phyloP scores from a whole-genome alignment of 2,113 vertebrate species.

The Pagrus major region DNA sequence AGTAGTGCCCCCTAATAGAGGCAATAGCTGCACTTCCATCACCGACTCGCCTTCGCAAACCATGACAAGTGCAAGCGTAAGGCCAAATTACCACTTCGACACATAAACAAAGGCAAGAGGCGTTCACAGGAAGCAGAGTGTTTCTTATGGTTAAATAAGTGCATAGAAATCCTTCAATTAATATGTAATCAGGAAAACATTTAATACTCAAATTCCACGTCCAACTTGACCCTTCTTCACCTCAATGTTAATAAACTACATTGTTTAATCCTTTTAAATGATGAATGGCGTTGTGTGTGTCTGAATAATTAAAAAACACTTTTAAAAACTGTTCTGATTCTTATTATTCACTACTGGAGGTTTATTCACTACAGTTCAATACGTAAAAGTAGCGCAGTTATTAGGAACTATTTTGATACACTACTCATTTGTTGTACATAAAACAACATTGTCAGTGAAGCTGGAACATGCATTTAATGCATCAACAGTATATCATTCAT shows the following conservation, averaged over 20 bases:
- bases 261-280: background rate
- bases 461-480: background rate
- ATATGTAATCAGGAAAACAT: slow-evolving; percentile 14
- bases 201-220: background rate
- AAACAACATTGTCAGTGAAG: background rate
- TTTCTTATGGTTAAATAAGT: slow-evolving; percentile 18
- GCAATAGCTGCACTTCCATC: slow-evolving; percentile 33
- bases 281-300: background rate
- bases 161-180: slow-evolving; percentile 9
- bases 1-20: slow-evolving; percentile 60
- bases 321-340: background rate
- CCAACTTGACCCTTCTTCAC: background rate
- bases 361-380: too few species aligned
- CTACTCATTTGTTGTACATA: background rate
- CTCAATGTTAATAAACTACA: slow-evolving; percentile 2
- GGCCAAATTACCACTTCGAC: slow-evolving; percentile 38
- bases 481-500: background rate
- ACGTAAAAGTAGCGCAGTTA: background rate
- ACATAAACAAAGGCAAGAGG: slow-evolving; percentile 46
- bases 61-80: slow-evolving; percentile 48
- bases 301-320: background rate
- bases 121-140: slow-evolving; percentile 14
- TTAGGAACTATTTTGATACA: background rate
- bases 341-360: background rate
- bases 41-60: slow-evolving; percentile 1